These are phyloP conservation scores for Cotesia congregata DNA, from an alignment of 2,888 invertebrate genomes.

Conservation along the genomic window DNA sequence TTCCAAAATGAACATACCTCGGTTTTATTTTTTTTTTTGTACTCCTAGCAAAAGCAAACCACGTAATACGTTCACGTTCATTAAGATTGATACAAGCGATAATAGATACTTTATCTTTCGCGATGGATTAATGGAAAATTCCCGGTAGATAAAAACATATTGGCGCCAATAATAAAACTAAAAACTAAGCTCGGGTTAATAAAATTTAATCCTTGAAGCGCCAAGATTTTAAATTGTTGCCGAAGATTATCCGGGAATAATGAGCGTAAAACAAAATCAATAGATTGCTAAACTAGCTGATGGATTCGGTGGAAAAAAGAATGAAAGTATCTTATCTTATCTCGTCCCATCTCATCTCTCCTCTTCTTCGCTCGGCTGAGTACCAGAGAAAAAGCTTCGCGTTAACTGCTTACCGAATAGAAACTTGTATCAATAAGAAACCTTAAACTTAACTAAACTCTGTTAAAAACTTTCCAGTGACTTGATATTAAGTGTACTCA, in stretches of 20 bases:
- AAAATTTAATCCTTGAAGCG: background rate
- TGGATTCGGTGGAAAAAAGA: slow-evolving; percentile 21
- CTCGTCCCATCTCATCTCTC: no score
- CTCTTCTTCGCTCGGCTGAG: background rate
- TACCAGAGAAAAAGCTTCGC: slow-evolving; percentile 14
- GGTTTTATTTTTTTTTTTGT: slow-evolving; percentile 11
- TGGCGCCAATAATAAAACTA: slow-evolving; percentile 22
- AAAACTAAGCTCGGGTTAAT: background rate
- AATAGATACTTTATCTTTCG: slow-evolving; percentile 13
- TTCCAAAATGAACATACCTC: slow-evolving; percentile 20
- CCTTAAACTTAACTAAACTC: background rate
- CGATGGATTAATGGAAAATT: slow-evolving; percentile 9
- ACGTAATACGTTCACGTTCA: background rate
- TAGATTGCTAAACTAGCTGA: background rate
- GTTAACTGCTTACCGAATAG: slow-evolving; percentile 8
- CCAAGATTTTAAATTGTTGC: slow-evolving; percentile 8
- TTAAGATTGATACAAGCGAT: slow-evolving; percentile 18
- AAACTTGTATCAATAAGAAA: slow-evolving; percentile 24
- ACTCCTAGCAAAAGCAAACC: background rate
- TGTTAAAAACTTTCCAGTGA: background rate
- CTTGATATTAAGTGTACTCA: slow-evolving; percentile 16
- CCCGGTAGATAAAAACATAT: background rate
- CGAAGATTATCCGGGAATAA: slow-evolving; percentile 11
- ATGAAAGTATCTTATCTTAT: slow-evolving; percentile 1
- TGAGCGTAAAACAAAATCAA: background rate